Conservation (phyloP, 1,140 invertebrate genomes). For the Listronotus bonariensis region DNA sequence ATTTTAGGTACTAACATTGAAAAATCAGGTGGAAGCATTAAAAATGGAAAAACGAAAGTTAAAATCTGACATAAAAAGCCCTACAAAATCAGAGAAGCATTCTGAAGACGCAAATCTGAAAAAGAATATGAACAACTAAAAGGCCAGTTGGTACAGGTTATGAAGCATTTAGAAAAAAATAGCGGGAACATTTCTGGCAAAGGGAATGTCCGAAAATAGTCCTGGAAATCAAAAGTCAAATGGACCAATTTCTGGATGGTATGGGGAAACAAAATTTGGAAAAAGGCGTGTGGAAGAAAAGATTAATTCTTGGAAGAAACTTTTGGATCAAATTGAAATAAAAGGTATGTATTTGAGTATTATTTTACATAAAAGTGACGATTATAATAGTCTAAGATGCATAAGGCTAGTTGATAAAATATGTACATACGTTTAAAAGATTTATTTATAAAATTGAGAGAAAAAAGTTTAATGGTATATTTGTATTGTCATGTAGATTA, state of each 20-base stretch:
- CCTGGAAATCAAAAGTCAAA: conserved; percentile 19
- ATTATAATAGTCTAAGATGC: too few species aligned
- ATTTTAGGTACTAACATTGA: not conserved
- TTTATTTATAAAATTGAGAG: too few species aligned
- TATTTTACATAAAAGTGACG: too few species aligned
- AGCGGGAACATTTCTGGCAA: conserved; percentile 4
- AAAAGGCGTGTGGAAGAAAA: conserved; percentile 37
- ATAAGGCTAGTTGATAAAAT: too few species aligned
- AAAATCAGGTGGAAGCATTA: conserved; percentile 20
- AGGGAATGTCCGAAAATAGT: conserved; percentile 17
- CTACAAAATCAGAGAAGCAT: conserved; percentile 7
- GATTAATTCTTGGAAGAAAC: conserved; percentile 38
- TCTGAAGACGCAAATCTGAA: conserved; percentile 18
- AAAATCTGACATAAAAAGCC: conserved; percentile 6
- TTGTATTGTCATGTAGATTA: too few species aligned
- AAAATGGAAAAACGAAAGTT: conserved; percentile 17
- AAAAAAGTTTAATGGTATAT: too few species aligned
- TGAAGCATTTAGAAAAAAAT: conserved; percentile 36
- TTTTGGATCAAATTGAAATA: conserved; percentile 26
- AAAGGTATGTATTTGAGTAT: too few species aligned
- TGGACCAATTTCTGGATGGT: conserved; percentile 31
- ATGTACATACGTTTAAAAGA: too few species aligned
- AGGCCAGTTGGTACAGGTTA: conserved; percentile 30
- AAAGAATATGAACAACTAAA: conserved; percentile 39
- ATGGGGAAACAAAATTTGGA: conserved; percentile 18